Evolutionary conservation across 2,888 invertebrate species (phyloP), one percentile per base, ranked within the genome.

Genomic region (Asteroscopus sphinx): DNA sequence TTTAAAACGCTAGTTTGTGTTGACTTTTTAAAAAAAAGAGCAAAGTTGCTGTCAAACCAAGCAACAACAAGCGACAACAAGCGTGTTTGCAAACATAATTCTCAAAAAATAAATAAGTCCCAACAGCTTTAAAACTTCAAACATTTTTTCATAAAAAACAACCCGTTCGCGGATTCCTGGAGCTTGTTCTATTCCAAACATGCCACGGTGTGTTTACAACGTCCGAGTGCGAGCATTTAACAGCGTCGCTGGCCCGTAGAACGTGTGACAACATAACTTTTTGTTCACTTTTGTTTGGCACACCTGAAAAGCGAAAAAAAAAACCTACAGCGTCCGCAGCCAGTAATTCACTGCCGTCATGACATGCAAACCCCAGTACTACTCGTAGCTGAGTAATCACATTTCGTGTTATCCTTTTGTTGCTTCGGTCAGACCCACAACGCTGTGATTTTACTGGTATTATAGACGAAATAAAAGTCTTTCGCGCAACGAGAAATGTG

Each of bases 381-480:
- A 80, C 72, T 64, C 58, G 75, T 33, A 26, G 82, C 88, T 87
- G 89, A 88, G 87, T 91, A 92, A 91, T 92, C 87, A 91, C 93
- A 88, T 91, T 90, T 88, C 89, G 81, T 90, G 90, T 86, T 83
- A 83, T 88, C 88, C 87, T 85, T 91, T 91, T 92, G 90, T 90
- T 83, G 76, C 73, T 82, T 81, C 83, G 73, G 81, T 77, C 76
- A 81, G 77, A 73, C 76, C 77, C 79, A 89, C 86, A 87, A 87
- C 87, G 73, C 77, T 70, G 86, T 87, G 88, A 89, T 89, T 89
- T 88, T 85, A 82, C 73, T 66, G 68, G 72, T 71, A 75, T 80
- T 81, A 79, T 79, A 79, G 80, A 77, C 73, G 65, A 78, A 79
- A 80, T 83, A 83, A 78, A 83, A 77, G 72, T 80, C 65, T 44